These are phyloP conservation scores for Brachionus koreanus DNA, from an alignment of 1,140 invertebrate genomes.

Conservation along the genomic window DNA sequence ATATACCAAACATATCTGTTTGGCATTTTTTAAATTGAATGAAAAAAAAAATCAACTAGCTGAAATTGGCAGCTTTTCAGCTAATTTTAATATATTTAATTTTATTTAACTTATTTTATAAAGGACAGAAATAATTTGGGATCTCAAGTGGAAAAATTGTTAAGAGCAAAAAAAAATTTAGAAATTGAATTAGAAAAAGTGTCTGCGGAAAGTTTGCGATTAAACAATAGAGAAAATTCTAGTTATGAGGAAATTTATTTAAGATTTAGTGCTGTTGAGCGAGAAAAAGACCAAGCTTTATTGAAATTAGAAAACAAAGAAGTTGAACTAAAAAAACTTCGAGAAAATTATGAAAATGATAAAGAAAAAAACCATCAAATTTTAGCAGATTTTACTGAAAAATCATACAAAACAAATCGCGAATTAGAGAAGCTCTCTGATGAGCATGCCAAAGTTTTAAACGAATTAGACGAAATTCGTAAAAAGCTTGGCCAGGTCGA, in stretches of 20 bases:
- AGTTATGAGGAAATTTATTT: background rate
- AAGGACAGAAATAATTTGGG: conserved; percentile 15
- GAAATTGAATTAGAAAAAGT: conserved; percentile 42
- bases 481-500: background rate
- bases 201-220: background rate
- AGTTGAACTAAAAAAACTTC: conserved; percentile 3
- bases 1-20: no score
- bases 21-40: no score
- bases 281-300: conserved; percentile 40
- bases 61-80: no score
- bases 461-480: conserved; percentile 22
- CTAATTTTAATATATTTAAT: no score
- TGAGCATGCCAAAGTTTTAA: background rate
- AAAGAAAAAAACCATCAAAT: conserved; percentile 28
- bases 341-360: conserved; percentile 16
- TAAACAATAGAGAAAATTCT: conserved; percentile 11
- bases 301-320: conserved; percentile 23
- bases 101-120: no score
- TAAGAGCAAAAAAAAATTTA: conserved; percentile 18
- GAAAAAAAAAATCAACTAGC: no score
- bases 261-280: background rate
- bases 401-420: background rate
- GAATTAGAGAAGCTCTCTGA: conserved; percentile 26
- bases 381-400: conserved; percentile 25
- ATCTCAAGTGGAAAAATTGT: conserved; percentile 9